Evolutionary conservation across 2,113 vertebrate genomes (phyloP), one percentile per base, ranked within the genome.

Genomic region (Pogonocichla stellata): DNA sequence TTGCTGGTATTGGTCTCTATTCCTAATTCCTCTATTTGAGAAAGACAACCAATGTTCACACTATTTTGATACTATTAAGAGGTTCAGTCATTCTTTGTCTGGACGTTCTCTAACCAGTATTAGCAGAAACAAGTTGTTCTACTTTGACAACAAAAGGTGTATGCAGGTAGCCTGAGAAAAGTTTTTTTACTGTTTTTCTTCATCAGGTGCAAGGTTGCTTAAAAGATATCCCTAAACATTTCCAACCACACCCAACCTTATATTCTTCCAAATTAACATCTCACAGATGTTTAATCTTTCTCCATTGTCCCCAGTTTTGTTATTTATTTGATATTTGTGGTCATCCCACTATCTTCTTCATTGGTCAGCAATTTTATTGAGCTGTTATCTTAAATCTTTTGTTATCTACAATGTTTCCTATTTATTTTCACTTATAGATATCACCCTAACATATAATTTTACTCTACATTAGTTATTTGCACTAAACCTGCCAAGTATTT

Each of bases 341-440:
- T 70, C 61, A 3, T 6, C 10, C 5, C 20, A 47, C 6, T 60
- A n/a, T 51, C 28, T 90, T 69, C 8, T 38, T 0, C 0, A 0
- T n/a, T 36, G 16, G 5, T 38, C 18, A 84, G 36, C 7, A 65
- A 43, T 29, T 51, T 69, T 23, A 62, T 7, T 50, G 14, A 48
- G 36, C 12, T 51, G 12, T 28, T 72, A 13, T 19, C 9, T 57
- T 57, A 57, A 33, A 19, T 48, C 0, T 34, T 77, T 47, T 54
- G 7, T n/a, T 78, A 38, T 57, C 16, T 73, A 14, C 19, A 61
- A 29, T 5, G 4, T 7, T 87, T 78, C 12, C 51, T 2, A 38
- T 73, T 73, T 58, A 29, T 66, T 66, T 74, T 60, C 36, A 38
- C 7, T n/a, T 45, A 28, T 6, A 43, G 43, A 9, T 45, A 66